Conservation (phyloP, 2,888 invertebrate genomes). For the Torymus aiolomorphi region DNA sequence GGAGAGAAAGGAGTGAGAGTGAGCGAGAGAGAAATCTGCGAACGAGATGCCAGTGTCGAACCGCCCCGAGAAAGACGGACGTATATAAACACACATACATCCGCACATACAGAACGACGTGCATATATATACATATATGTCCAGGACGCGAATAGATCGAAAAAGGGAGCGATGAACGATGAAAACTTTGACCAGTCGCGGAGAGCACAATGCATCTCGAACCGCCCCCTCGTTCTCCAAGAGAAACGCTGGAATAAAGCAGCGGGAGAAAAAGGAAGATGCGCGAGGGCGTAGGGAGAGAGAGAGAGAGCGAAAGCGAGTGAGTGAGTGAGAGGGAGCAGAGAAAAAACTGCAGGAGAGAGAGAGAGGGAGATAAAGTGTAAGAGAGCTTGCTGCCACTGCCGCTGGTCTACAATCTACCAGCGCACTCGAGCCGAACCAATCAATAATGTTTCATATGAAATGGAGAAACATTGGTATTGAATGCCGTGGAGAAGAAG, state of each 20-base stretch:
- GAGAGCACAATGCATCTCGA: slow-evolving; percentile 70
- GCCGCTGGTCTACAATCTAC: slow-evolving; percentile 41
- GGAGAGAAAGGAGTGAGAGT: slow-evolving; percentile 54
- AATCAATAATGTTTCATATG: slow-evolving; percentile 74
- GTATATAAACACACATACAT: background rate
- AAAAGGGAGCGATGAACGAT: slow-evolving; percentile 62
- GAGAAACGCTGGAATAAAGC: slow-evolving; percentile 46
- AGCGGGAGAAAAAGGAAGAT: slow-evolving; percentile 42
- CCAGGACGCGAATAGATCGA: slow-evolving; percentile 52
- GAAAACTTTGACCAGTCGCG: slow-evolving; percentile 67
- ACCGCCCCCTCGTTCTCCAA: slow-evolving; percentile 60
- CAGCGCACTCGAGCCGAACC: slow-evolving; percentile 56
- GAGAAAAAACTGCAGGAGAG: background rate
- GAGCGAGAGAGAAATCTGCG: slow-evolving; percentile 28
- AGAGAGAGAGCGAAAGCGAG: slow-evolving; percentile 14
- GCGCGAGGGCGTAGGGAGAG: slow-evolving; percentile 7
- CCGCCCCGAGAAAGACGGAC: slow-evolving; percentile 13
- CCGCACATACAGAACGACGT: background rate
- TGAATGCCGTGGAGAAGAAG: background rate
- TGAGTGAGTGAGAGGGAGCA: background rate
- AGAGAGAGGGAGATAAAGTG: background rate
- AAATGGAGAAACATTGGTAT: slow-evolving; percentile 34
- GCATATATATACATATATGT: slow-evolving; percentile 4
- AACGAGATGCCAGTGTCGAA: slow-evolving; percentile 33
- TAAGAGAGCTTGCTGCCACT: slow-evolving; percentile 10